Conservation (phyloP, 2,888 invertebrate species). For the Drosophila subsilvestris region DNA sequence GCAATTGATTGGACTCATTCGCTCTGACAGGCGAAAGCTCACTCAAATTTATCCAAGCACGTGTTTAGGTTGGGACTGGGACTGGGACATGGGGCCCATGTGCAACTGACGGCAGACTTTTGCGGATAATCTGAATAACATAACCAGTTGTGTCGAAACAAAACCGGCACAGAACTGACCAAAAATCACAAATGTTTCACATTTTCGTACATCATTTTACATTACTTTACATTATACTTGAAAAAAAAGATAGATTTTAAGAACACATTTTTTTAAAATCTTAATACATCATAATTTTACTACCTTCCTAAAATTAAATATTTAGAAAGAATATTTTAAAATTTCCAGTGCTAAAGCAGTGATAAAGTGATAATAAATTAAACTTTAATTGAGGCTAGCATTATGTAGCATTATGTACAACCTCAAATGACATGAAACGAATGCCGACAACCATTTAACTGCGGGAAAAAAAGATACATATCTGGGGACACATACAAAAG, state of each 20-base stretch:
- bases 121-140: conserved; percentile 57
- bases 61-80: conserved; percentile 20
- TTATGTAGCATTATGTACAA: background rate
- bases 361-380: no score
- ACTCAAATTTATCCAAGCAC: conserved; percentile 36
- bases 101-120: conserved; percentile 42
- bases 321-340: no score
- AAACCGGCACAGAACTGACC: conserved; percentile 13
- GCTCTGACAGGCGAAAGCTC: conserved; percentile 44
- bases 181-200: conserved; percentile 21
- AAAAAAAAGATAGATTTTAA: conserved; percentile 8
- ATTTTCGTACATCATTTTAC: conserved; percentile 42
- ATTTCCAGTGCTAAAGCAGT: no score
- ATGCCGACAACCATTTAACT: no score
- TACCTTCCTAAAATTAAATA: no score
- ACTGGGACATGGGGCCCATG: conserved; percentile 34
- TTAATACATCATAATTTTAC: no score
- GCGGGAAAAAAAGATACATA: no score
- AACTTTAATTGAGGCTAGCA: no score
- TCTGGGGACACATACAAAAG: no score
- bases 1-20: conserved; percentile 52
- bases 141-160: conserved; percentile 45
- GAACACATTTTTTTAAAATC: no score
- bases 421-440: no score
- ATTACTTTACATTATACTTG: conserved; percentile 43